phyloP scores from a whole-genome alignment of 2,888 invertebrate species.

The Trissoscelio sp. region DNA sequence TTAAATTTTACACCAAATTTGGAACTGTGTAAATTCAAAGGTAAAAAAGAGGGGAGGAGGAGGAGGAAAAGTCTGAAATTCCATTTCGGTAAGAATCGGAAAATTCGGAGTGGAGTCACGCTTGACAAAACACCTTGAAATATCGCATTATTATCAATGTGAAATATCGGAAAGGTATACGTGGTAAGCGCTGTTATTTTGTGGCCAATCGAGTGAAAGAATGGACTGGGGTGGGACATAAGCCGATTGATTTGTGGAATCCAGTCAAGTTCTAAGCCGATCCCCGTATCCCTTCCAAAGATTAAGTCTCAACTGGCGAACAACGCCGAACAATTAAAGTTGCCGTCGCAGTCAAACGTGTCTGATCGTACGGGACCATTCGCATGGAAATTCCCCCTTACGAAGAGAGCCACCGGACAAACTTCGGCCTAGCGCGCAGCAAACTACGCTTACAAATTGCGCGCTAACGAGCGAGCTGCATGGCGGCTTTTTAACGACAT shows the following conservation, averaged over 20 bases:
- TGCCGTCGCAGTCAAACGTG: slow-evolving; percentile 36
- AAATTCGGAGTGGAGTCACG: slow-evolving; percentile 21
- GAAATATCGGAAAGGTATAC: slow-evolving; percentile 14
- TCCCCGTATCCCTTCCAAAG: slow-evolving; percentile 46
- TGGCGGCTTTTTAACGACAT: slow-evolving; percentile 18
- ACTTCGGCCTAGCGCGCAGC: slow-evolving; percentile 19
- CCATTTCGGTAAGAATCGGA: slow-evolving; percentile 13
- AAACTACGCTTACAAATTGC: slow-evolving; percentile 38
- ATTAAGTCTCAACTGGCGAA: slow-evolving; percentile 42
- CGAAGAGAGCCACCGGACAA: slow-evolving; percentile 20
- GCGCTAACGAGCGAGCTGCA: slow-evolving; percentile 21
- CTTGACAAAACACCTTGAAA: slow-evolving; percentile 32
- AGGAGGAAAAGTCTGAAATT: neutral
- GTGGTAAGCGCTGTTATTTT: slow-evolving; percentile 28
- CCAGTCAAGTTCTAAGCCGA: slow-evolving; percentile 52
- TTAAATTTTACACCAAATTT: no score
- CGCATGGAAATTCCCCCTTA: slow-evolving; percentile 16
- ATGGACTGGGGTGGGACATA: slow-evolving; percentile 32
- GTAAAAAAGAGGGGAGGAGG: neutral
- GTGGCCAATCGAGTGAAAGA: slow-evolving; percentile 54
- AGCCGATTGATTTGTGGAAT: slow-evolving; percentile 60
- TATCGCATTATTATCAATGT: slow-evolving; percentile 32
- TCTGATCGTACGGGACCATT: slow-evolving; percentile 29
- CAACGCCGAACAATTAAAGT: slow-evolving; percentile 58
- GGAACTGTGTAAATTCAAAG: no score